A percentile compares a stretch with the other conserved stretches of the same genome.
Conservation (phyloP, 2,888 invertebrate species). For the Nephrotoma appendiculata region DNA sequence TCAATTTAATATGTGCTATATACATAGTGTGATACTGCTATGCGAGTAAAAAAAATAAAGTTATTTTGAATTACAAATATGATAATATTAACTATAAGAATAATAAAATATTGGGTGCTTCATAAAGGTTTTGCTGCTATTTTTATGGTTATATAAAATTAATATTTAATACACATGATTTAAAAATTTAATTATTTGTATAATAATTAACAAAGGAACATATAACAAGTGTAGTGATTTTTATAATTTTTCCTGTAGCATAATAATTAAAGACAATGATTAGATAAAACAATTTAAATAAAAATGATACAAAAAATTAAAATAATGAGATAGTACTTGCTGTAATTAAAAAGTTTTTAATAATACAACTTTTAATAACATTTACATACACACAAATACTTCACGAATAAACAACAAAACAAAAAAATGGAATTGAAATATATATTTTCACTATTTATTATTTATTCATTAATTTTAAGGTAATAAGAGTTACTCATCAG, state of each 20-base stretch:
- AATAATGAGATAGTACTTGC: not conserved
- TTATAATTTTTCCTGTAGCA: not conserved
- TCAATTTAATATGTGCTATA: not conserved
- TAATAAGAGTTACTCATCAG: not conserved
- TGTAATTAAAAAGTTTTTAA: not conserved
- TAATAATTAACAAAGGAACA: not conserved
- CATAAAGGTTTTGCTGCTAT: not conserved
- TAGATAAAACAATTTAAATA: not conserved
- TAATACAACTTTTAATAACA: too few relatives aligned
- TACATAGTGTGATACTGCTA: not conserved
- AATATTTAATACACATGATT: not conserved
- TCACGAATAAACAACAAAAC: too few relatives aligned
- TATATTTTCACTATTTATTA: not conserved
- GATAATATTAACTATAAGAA: not conserved
- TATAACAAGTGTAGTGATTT: not conserved
- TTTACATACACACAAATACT: too few relatives aligned
- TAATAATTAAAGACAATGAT: not conserved
- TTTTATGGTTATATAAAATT: not conserved
- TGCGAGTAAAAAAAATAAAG: not conserved
- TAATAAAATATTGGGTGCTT: not conserved
- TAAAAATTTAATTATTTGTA: not conserved
- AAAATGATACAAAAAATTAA: not conserved
- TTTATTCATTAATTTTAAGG: slow-evolving; percentile 3
- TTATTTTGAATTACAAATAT: not conserved
- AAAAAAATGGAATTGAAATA: not conserved